phyloP scores from a whole-genome alignment of 1,140 invertebrate species.

The Matsumurasca onukii region DNA sequence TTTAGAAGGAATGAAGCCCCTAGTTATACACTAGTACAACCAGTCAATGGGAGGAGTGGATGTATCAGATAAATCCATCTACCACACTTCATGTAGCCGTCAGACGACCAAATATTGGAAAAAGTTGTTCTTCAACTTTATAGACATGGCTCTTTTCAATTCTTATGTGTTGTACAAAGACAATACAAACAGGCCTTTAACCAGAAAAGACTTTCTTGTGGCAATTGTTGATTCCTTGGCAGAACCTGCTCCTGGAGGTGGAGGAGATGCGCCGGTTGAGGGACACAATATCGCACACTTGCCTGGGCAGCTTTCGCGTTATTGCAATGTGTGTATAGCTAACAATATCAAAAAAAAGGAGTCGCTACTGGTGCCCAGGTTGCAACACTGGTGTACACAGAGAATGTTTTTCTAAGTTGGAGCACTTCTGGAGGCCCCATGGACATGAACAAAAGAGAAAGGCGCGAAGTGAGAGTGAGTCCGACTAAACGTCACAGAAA shows the following conservation, averaged over 20 bases:
- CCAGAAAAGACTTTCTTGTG: constrained; percentile 7
- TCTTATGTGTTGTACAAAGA: not conserved
- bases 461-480: not conserved
- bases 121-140: constrained; percentile 5
- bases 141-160: not conserved
- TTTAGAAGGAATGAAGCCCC: constrained; percentile 21
- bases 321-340: not conserved
- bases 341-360: not conserved
- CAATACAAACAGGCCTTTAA: not conserved
- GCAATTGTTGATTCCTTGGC: not conserved
- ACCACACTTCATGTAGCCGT: not conserved
- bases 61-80: not conserved
- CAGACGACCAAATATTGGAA: constrained; percentile 11
- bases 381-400: constrained; percentile 2
- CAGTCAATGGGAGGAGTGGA: constrained; percentile 13
- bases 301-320: not conserved
- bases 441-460: not conserved
- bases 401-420: not conserved
- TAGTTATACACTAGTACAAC: constrained; percentile 26
- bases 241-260: not conserved
- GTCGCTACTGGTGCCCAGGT: not conserved
- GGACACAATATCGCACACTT: constrained; percentile 1
- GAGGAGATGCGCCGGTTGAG: not conserved
- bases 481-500: not conserved
- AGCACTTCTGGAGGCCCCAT: not conserved